Conservation (phyloP, 1,140 invertebrate genomes). For the Coenobita brevimanus region DNA sequence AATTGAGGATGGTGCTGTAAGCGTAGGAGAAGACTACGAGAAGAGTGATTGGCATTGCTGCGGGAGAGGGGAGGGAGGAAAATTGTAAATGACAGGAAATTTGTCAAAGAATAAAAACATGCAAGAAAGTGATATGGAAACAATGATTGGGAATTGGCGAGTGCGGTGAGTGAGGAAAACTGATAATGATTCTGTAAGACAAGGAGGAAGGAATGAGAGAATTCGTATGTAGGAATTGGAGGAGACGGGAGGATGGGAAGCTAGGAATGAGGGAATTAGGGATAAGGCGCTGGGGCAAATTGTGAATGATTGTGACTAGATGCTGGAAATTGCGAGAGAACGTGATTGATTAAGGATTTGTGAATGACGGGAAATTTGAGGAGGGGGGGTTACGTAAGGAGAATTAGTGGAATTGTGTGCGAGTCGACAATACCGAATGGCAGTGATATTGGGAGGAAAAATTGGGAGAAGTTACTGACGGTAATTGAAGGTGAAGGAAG, state of each 20-base stretch:
- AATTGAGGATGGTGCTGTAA: too few species aligned
- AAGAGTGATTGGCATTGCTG: too few species aligned
- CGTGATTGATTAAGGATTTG: too few species aligned
- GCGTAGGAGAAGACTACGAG: too few species aligned
- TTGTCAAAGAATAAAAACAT: not conserved
- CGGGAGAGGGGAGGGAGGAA: not conserved
- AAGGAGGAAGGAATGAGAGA: not conserved
- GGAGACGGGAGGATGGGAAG: not conserved
- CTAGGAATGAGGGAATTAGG: not conserved
- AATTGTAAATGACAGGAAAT: not conserved
- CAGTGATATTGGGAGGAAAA: too few species aligned
- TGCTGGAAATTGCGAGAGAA: too few species aligned
- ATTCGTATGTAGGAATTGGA: not conserved
- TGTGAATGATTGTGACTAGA: too few species aligned
- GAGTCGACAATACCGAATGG: too few species aligned
- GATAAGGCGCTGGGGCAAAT: too few species aligned
- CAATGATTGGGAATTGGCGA: not conserved
- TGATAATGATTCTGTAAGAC: not conserved
- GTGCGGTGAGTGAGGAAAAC: not conserved
- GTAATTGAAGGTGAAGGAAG: not conserved
- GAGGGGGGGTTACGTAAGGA: too few species aligned
- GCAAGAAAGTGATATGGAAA: not conserved
- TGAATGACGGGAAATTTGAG: too few species aligned
- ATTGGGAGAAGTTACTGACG: not conserved
- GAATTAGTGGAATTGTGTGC: too few species aligned